These are phyloP conservation scores for Fistularia tabacaria DNA, from an alignment of 2,797 vertebrate genomes.

Conservation along the genomic window DNA sequence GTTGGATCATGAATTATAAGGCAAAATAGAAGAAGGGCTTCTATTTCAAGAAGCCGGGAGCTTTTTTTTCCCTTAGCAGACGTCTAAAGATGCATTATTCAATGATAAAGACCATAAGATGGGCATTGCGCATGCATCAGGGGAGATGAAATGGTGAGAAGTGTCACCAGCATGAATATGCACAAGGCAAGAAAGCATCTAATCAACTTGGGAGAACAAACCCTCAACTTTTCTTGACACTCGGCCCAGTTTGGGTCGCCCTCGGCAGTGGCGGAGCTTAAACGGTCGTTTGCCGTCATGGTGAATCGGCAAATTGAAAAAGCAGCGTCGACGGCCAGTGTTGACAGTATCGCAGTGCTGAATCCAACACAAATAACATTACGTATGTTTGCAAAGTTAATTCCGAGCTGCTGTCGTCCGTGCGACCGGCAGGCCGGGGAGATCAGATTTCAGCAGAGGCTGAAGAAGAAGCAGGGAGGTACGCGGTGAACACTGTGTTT, in stretches of 20 bases:
- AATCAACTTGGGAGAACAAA: constrained; percentile 10
- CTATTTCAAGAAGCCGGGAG: constrained; percentile 44
- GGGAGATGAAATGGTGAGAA: constrained; percentile 17
- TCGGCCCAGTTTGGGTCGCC: too few species aligned
- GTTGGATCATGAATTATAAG: constrained; percentile 56
- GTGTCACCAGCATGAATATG: constrained; percentile 11
- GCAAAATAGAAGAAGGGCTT: constrained; percentile 32
- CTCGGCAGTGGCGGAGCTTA: too few species aligned
- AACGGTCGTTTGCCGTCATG: too few species aligned
- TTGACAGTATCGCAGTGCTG: neutral
- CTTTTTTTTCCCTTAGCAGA: constrained; percentile 44
- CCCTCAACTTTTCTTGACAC: neutral
- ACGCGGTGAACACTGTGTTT: too few species aligned
- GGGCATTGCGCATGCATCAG: constrained; percentile 42
- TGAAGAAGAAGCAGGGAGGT: too few species aligned
- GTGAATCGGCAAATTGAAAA: neutral
- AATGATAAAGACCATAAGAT: constrained; percentile 38
- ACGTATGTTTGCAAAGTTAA: too few species aligned
- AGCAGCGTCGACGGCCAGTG: neutral
- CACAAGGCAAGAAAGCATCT: constrained; percentile 10
- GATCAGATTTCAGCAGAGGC: too few species aligned
- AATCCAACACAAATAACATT: neutral
- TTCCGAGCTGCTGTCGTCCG: too few species aligned
- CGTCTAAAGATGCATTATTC: constrained; percentile 49
- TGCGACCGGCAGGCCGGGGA: too few species aligned